These are phyloP conservation scores for Stichopus chloronotus DNA, from an alignment of 35 echinoderm and acorn worm genomes.

Conservation along the genomic window DNA sequence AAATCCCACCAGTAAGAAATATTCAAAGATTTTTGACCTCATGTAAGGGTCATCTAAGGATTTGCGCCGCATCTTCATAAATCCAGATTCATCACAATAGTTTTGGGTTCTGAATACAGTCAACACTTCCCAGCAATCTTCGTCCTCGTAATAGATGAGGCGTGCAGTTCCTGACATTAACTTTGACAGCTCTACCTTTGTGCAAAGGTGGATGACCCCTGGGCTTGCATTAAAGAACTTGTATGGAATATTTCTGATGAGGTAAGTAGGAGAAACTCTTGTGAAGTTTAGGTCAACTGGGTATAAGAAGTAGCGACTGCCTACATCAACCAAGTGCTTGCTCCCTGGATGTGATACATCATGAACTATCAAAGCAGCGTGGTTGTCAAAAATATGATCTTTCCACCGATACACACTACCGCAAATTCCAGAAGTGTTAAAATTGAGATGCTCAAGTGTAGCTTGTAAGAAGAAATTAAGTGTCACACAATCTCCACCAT, in stretches of 20 bases:
- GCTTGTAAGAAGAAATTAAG: neutral
- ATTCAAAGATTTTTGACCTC: neutral
- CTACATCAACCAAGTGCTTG: neutral
- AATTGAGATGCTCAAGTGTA: neutral
- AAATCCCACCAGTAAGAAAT: neutral
- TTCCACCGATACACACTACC: neutral
- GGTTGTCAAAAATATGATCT: neutral
- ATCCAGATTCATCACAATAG: neutral
- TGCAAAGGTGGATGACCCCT: neutral
- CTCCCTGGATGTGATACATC: neutral
- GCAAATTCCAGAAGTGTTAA: neutral
- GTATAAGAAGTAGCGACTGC: neutral
- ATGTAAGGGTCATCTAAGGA: neutral
- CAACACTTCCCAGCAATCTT: conserved; percentile 28
- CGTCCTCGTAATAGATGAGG: neutral
- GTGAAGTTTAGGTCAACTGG: neutral
- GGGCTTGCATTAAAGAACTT: conserved; percentile 10
- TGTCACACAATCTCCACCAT: neutral
- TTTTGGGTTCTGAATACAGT: conserved; percentile 17
- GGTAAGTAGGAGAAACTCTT: neutral
- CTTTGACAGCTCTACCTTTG: neutral
- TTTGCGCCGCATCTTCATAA: neutral
- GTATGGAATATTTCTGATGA: neutral
- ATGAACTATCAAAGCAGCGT: neutral
- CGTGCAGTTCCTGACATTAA: neutral